Evolutionary conservation across 2,888 invertebrate genomes (phyloP), one percentile per base, ranked within the genome.

Genomic region (Caenorhabditis plicata): DNA sequence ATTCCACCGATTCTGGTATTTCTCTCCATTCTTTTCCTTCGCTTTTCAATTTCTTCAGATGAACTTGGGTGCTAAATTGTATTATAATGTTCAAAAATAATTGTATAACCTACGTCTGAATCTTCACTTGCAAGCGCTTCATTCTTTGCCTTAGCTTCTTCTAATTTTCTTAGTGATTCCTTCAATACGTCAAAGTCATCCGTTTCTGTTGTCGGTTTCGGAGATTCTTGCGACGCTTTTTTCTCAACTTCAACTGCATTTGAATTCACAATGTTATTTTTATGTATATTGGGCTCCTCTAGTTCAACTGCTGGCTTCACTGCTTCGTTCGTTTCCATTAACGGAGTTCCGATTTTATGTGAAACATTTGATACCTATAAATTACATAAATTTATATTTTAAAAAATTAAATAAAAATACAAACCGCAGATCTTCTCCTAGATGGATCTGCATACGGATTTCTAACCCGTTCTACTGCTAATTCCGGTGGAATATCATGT

Each of bases 1-100:
- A 63, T 46, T 23, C 53, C 58, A 19, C 68, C 69, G 20, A 68
- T 55, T 36, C 55, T 63, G 2, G 77, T 77, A 57, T 73, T 77
- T 33, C 74, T 50, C 15, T 72, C 73, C 58, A 68, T 64, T 42
- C 61, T 44, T 36, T 64, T 62, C 19, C 73, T 44, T 15, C 65
- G 65, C 50, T 71, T 66, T 52, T 77, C 74, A 4, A 57, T 57
- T 45, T 77, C 75, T 36, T 49, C 60, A 3, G 44, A 4, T 8
- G 33, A 45, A 17, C 41, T 35, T 8, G 53, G 29, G 15, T 48
- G 23, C 47, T 49, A 17, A 33, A 52, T 25, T 11, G 9, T 40
- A 20, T 40, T 40, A 27, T 27, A 27, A 27, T 9, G 29, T 9
- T 9, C 13, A 27, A 27, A 13, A 9, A 36, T n/a, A 36, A 36